Conservation (phyloP, 2,113 vertebrate species). For the Pontoporia blainvillei region DNA sequence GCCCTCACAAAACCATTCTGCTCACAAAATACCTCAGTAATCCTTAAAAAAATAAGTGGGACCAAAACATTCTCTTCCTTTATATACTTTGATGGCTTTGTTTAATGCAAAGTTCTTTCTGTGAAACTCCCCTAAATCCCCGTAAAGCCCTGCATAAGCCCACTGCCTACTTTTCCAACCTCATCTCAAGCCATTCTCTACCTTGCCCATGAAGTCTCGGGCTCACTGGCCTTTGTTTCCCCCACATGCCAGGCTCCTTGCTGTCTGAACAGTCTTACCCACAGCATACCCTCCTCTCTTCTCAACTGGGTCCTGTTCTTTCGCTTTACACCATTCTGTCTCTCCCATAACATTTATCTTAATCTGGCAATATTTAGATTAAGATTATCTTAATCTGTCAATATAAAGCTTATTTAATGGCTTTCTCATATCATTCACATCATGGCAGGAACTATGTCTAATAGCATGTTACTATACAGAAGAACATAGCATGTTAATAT, state of each 20-base stretch:
- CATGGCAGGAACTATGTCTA: not conserved
- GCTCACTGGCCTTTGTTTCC: not conserved
- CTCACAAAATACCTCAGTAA: not conserved
- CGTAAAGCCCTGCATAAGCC: not conserved
- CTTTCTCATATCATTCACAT: not conserved
- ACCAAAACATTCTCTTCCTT: not conserved
- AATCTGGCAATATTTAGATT: not conserved
- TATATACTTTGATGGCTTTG: not conserved
- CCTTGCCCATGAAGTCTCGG: not conserved
- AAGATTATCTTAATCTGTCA: not conserved
- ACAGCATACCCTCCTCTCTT: not conserved
- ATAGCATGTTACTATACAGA: not conserved
- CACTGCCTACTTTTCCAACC: not conserved
- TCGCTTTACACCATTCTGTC: not conserved
- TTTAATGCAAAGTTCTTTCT: slow-evolving; percentile 22
- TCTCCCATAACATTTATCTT: not conserved
- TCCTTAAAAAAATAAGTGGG: not conserved
- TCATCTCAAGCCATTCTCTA: not conserved
- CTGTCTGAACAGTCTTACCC: not conserved
- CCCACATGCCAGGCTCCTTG: not conserved
- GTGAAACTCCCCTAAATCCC: not conserved
- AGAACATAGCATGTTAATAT: not conserved
- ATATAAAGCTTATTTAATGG: not conserved
- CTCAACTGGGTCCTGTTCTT: not conserved
- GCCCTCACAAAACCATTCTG: not conserved